Conservation (phyloP, 2,888 invertebrate genomes). For the Nycteola revayana region DNA sequence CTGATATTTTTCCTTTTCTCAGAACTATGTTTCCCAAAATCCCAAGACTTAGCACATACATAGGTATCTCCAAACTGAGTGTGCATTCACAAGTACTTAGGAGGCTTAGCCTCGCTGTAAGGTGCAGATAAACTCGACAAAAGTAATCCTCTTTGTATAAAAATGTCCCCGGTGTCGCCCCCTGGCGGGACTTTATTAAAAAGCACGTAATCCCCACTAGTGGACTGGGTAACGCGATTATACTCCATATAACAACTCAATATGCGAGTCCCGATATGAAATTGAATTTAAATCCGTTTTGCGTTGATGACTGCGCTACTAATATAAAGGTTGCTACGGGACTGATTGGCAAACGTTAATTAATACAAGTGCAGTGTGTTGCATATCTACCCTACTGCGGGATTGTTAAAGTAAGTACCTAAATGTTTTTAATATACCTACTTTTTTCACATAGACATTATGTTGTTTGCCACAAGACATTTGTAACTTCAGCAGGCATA, state of each 20-base stretch:
- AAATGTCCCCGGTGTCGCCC: slow-evolving; percentile 76
- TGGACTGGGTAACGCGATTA: slow-evolving; percentile 80
- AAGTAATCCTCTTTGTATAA: slow-evolving; percentile 81
- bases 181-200: slow-evolving; percentile 77
- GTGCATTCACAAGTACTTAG: slow-evolving; percentile 72
- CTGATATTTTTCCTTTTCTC: too few species aligned
- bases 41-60: too few species aligned
- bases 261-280: slow-evolving; percentile 68
- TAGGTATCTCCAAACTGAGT: slow-evolving; percentile 49
- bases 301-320: slow-evolving; percentile 50
- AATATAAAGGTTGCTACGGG: slow-evolving; percentile 29
- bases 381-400: too few species aligned
- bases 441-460: too few species aligned
- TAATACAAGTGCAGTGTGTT: slow-evolving; percentile 17
- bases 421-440: too few species aligned
- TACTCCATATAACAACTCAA: slow-evolving; percentile 74
- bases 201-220: slow-evolving; percentile 78
- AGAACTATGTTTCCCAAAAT: too few species aligned
- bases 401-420: too few species aligned
- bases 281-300: slow-evolving; percentile 73
- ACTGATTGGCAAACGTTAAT: slow-evolving; percentile 27
- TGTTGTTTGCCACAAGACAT: too few species aligned
- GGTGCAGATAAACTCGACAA: slow-evolving; percentile 78
- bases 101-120: slow-evolving; percentile 75
- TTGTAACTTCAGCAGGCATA: too few species aligned